These are phyloP conservation scores for Cantharis rufa DNA, from an alignment of 2,888 invertebrate species.

Conservation along the genomic window DNA sequence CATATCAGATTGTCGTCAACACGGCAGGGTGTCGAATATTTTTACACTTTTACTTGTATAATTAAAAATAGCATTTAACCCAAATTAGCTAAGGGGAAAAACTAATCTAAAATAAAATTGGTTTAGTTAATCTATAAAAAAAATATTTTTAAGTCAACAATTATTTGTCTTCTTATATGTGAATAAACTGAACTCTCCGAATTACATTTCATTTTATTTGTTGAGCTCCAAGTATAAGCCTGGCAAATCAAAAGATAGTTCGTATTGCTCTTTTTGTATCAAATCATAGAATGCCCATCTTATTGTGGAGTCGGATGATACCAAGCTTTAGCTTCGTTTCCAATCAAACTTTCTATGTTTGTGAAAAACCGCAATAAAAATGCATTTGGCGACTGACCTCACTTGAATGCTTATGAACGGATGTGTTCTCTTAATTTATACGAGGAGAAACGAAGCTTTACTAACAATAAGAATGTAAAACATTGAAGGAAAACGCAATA, in stretches of 20 bases:
- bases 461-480: neutral
- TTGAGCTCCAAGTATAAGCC: conserved; percentile 17
- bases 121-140: conserved; percentile 14
- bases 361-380: conserved; percentile 17
- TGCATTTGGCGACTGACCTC: conserved; percentile 17
- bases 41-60: neutral
- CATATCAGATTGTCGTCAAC: neutral
- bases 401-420: conserved; percentile 11
- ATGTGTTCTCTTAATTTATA: neutral
- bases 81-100: neutral
- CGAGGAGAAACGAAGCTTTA: neutral
- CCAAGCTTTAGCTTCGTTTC: conserved; percentile 3
- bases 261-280: conserved; percentile 11
- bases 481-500: neutral
- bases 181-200: conserved; percentile 8
- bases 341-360: conserved; percentile 11
- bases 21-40: neutral
- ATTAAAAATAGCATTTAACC: neutral
- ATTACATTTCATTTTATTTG: conserved; percentile 16
- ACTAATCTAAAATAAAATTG: neutral
- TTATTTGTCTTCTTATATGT: conserved; percentile 4
- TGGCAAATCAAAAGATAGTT: conserved; percentile 17
- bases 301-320: conserved; percentile 14
- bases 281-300: conserved; percentile 9
- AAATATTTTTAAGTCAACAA: conserved; percentile 13